These are phyloP conservation scores for Prunella fulvescens DNA, from an alignment of 2,113 vertebrate genomes.

Conservation along the genomic window DNA sequence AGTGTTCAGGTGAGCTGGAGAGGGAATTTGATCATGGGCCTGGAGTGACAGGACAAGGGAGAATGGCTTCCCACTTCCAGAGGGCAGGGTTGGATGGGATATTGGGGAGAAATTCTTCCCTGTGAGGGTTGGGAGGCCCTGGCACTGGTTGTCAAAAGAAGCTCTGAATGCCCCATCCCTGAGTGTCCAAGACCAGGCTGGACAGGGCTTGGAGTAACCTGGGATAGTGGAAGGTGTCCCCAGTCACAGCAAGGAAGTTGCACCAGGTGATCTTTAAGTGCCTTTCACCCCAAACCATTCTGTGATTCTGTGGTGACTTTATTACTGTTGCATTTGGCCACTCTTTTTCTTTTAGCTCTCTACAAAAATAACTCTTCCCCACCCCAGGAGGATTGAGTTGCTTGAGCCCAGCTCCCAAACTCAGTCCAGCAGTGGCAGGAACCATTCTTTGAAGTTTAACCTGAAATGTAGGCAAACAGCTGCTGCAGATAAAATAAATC, in stretches of 20 bases:
- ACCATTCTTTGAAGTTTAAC: not conserved
- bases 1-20: not conserved
- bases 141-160: not conserved
- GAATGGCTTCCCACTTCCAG: too few relatives aligned
- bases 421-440: not conserved
- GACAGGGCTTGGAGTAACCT: not conserved
- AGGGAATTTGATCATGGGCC: not conserved
- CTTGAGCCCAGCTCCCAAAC: not conserved
- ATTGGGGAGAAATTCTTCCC: not conserved
- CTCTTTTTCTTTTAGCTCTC: not conserved
- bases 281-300: not conserved
- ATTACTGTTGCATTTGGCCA: not conserved
- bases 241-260: too few relatives aligned
- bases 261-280: not conserved
- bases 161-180: not conserved
- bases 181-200: not conserved
- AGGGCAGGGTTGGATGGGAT: not conserved
- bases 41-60: too few relatives aligned
- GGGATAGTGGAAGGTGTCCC: not conserved
- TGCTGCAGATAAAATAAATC: not conserved
- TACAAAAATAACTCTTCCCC: rapidly evolving
- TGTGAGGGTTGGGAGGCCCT: not conserved
- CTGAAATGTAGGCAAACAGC: not conserved
- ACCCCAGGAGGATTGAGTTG: rapidly evolving
- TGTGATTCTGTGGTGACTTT: not conserved